Conservation (phyloP, 2,797 vertebrate genomes). For the Chrysocyon brachyurus region DNA sequence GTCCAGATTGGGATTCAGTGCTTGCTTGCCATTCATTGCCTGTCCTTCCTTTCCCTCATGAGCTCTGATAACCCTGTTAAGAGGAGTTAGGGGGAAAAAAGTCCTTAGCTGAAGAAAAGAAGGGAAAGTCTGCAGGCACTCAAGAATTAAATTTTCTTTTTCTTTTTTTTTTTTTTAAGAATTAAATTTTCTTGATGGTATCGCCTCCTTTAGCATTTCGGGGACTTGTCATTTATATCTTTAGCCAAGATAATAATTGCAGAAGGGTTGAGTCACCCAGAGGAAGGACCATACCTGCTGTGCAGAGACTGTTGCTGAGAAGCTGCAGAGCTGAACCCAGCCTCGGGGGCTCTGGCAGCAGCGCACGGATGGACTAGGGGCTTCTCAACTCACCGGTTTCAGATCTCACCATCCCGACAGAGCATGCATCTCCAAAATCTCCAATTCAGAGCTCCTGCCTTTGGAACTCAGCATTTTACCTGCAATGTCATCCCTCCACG, state of each 20-base stretch:
- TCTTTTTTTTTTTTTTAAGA: neutral
- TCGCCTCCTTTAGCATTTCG: neutral
- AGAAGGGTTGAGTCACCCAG: neutral
- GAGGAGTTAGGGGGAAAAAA: neutral
- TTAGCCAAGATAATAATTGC: neutral
- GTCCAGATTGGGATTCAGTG: conserved; percentile 61
- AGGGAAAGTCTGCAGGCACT: conserved; percentile 6
- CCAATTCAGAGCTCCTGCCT: neutral
- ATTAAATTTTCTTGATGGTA: conserved; percentile 46
- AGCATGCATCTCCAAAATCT: neutral
- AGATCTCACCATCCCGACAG: neutral
- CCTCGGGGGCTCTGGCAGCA: neutral
- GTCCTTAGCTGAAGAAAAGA: conserved; percentile 5
- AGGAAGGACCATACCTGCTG: neutral
- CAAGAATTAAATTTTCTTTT: conserved; percentile 42
- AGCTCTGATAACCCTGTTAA: conserved; percentile 45
- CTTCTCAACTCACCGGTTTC: neutral
- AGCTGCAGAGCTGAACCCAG: neutral
- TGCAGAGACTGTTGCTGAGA: neutral
- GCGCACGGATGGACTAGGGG: neutral
- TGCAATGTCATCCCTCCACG: rapidly evolving
- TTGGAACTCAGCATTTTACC: neutral
- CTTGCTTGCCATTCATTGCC: conserved; percentile 42
- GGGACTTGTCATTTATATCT: conserved; percentile 22
- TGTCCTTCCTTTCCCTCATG: neutral